Evolutionary conservation across 2,888 invertebrate genomes (phyloP), one percentile per base, ranked within the genome.

Genomic region (Caradrina clavipalpis): DNA sequence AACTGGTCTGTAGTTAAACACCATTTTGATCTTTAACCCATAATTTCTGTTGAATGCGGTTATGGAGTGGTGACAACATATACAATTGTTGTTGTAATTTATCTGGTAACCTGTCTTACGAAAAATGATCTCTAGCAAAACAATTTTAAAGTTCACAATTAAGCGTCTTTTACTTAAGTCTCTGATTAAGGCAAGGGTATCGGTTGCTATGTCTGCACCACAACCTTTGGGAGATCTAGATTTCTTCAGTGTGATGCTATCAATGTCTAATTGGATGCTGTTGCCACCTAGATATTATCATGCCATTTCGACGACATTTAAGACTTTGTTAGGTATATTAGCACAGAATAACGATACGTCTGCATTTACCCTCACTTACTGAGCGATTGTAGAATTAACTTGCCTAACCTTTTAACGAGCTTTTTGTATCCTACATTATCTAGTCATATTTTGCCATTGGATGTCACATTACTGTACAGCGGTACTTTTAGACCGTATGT

Each of bases 141-240:
- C 17, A 17, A 8, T 11, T 2, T 31, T 59, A 60, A 73, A 60
- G 73, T 19, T 31, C 19, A 61, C 21, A 68, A 56, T 73, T n/a
- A 55, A 42, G 22, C 15, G 47, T 22, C 11, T 26, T 19, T 7
- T 51, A 51, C 17, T 50, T 22, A 31, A 42, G 17, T 22, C 47
- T 42, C 60, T 73, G 68, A 61, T 60, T 61, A 73, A 73, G 19
- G 39, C n/a, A n/a, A 51, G 21, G 21, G 17, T 59, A 51, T 51
- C 45, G 49, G 56, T n/a, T 61, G 42, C 35, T 45, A 13, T 55
- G 54, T 45, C 58, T 58, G 50, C 58, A 39, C 21, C 57, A 49
- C 47, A 54, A 74, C 63, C 74, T 75, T 74, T 64, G 51, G 11
- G 39, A 69, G 56, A 75, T 74, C 70, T 63, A 75, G 74, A 70